Evolutionary conservation across 2,113 vertebrate genomes (phyloP).

Genomic region (Diphyllodes magnificus): DNA sequence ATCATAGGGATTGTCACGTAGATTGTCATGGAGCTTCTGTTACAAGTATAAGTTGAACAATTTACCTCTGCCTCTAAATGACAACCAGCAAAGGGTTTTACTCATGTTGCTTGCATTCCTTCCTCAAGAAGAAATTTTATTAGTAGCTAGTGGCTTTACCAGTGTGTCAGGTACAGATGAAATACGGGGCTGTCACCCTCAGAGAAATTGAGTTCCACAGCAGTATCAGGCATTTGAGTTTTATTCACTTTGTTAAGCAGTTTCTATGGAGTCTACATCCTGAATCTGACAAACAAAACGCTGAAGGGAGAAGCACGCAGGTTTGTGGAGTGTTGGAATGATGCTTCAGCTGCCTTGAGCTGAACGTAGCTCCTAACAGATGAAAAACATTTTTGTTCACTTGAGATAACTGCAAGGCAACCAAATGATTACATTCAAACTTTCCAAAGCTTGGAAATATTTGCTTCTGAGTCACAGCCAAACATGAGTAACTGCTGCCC

Average conservation of each 20-base stretch:
- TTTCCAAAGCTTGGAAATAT: slow-evolving; percentile 52
- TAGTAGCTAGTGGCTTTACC: neutral
- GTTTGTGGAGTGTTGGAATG: neutral
- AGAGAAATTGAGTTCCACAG: neutral
- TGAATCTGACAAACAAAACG: neutral
- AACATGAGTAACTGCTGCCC: slow-evolving; percentile 34
- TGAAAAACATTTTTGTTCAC: slow-evolving; percentile 53
- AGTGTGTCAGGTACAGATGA: neutral
- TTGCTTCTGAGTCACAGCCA: slow-evolving; percentile 42
- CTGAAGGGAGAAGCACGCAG: neutral
- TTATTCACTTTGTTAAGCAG: neutral
- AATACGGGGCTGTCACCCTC: neutral
- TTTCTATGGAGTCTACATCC: neutral
- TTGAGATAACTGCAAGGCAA: slow-evolving; percentile 22
- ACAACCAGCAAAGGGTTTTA: neutral
- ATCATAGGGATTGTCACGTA: neutral
- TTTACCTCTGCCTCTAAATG: neutral
- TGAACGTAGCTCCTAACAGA: neutral
- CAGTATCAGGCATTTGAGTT: neutral
- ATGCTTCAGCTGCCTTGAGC: slow-evolving; percentile 15
- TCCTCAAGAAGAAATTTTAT: neutral
- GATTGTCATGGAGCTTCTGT: neutral
- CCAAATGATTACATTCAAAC: slow-evolving; percentile 49
- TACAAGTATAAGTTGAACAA: neutral
- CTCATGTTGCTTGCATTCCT: neutral